A percentile compares a stretch with the other conserved stretches of the same genome.
These are phyloP conservation scores for Perca flavescens DNA, from an alignment of 2,113 vertebrate genomes.

Conservation along the genomic window DNA sequence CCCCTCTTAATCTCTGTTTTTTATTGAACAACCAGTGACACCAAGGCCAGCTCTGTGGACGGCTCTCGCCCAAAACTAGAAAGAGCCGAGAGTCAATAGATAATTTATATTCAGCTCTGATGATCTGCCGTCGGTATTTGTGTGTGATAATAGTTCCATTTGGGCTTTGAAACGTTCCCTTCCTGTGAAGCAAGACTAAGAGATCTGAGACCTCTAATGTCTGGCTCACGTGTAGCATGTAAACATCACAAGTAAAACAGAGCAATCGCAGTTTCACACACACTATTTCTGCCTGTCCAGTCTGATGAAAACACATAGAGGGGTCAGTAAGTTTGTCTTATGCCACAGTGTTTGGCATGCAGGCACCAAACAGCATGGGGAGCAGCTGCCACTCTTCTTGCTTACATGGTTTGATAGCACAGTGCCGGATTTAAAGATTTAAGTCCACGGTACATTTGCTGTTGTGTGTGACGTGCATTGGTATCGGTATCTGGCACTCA, in stretches of 20 bases:
- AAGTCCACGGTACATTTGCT: slow-evolving; percentile 52
- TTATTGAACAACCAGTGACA: slow-evolving; percentile 60
- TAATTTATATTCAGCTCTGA: slow-evolving; percentile 6
- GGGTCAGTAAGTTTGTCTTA: background rate
- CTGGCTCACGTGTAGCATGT: background rate
- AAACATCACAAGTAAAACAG: slow-evolving; percentile 7
- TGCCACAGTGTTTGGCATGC: slow-evolving; percentile 16
- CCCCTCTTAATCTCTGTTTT: slow-evolving; percentile 78
- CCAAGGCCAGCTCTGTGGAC: slow-evolving; percentile 1
- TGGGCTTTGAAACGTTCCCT: slow-evolving; percentile 1
- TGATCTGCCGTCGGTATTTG: background rate
- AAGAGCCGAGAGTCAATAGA: background rate
- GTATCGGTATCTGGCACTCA: slow-evolving; percentile 23
- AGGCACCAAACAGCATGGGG: slow-evolving; percentile 41
- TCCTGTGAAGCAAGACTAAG: background rate
- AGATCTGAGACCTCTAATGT: background rate
- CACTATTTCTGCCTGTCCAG: background rate
- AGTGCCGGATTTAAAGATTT: slow-evolving; percentile 65
- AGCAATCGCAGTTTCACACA: background rate
- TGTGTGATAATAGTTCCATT: background rate
- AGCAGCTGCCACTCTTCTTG: slow-evolving; percentile 62
- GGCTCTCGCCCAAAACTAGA: slow-evolving; percentile 23
- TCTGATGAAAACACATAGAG: slow-evolving; percentile 10
- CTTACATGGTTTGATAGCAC: slow-evolving; percentile 53
- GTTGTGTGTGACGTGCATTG: slow-evolving; percentile 22